Evolutionary conservation across 2,113 vertebrate genomes (phyloP), one percentile per base, ranked within the genome.

Genomic region (Myotis brandtii): DNA sequence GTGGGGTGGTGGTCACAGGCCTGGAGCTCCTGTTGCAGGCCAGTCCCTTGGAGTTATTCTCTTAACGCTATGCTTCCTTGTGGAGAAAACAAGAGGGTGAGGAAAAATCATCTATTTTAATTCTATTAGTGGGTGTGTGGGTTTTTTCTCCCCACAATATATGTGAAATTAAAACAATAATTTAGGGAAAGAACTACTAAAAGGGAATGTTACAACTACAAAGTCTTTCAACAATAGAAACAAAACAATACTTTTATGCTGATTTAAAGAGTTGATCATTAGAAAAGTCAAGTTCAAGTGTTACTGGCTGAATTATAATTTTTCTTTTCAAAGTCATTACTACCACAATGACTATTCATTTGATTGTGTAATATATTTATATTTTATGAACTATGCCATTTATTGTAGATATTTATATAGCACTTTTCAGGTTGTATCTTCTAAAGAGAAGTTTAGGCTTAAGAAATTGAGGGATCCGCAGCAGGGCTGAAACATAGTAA

Each of bases 261-360:
- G 48, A 34, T 79, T 79, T 67, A 59, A 50, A 48, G 79, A 72
- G 32, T 30, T 79, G 62, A 37, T 69, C 50, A 37, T 70, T 59
- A 79, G 48, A 59, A 83, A 86, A 79, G 9, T 56, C 6, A 4
- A 69, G 48, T 79, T 86, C 50, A 56, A 59, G n/a, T n/a, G 30
- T 50, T 62, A 14, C 40, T 32, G 32, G 10, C 30, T 79, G 59
- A 77, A 77, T 75, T 84, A 75, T 79, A 27, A 67, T 86, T 59
- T 75, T 84, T 66, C n/a, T 92, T 92, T 85, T 85, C 59, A 69
- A 81, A 90, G 46, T 81, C 34, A 56, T 70, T 79, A 67, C 79
- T 54, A 16, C 62, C 37, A 80, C 69, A 69, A 81, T 72, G 52
- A 48, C 14, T 72, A 86, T 67, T 75, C 3, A 92, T 76, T 93